A percentile compares a stretch with the other conserved stretches of the same genome.
These are phyloP conservation scores for Acanthurus tractus DNA, from an alignment of 2,797 vertebrate species.

Conservation along the genomic window DNA sequence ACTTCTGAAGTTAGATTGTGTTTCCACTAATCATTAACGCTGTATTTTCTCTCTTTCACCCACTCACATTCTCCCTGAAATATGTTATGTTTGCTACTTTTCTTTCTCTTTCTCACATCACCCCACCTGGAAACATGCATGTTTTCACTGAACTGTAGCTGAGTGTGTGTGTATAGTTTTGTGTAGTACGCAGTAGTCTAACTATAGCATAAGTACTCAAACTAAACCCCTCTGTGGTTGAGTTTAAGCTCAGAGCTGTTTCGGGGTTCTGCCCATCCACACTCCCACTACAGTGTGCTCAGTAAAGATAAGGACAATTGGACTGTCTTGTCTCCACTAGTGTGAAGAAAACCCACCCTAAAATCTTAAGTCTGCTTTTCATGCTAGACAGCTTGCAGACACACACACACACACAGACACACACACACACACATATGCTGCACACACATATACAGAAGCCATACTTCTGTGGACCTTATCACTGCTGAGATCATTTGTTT, in stretches of 20 bases:
- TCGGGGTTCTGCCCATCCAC: slow-evolving; percentile 36
- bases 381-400: slow-evolving; percentile 25
- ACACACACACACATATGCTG: slow-evolving; percentile 13
- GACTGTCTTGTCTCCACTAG: slow-evolving; percentile 40
- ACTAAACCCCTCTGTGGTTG: slow-evolving; percentile 39
- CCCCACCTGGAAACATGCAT: background rate
- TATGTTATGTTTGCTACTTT: slow-evolving; percentile 4
- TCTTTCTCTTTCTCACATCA: background rate
- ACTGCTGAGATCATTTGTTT: slow-evolving; percentile 38
- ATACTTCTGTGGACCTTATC: slow-evolving; percentile 17
- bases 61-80: background rate
- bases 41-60: slow-evolving; percentile 6
- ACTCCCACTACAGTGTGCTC: slow-evolving; percentile 56
- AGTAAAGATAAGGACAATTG: slow-evolving; percentile 60
- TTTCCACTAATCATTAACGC: too few relatives aligned
- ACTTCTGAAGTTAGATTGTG: background rate
- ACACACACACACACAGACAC: slow-evolving; percentile 1
- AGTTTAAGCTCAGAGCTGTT: slow-evolving; percentile 50
- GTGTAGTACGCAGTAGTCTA: slow-evolving; percentile 26
- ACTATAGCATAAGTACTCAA: slow-evolving; percentile 48
- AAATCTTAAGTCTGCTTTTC: slow-evolving; percentile 43
- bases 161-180: background rate
- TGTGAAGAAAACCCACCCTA: slow-evolving; percentile 42
- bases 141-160: background rate
- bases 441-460: background rate